phyloP scores from a whole-genome alignment of 2,888 invertebrate species.

The Melinaea menophilus region DNA sequence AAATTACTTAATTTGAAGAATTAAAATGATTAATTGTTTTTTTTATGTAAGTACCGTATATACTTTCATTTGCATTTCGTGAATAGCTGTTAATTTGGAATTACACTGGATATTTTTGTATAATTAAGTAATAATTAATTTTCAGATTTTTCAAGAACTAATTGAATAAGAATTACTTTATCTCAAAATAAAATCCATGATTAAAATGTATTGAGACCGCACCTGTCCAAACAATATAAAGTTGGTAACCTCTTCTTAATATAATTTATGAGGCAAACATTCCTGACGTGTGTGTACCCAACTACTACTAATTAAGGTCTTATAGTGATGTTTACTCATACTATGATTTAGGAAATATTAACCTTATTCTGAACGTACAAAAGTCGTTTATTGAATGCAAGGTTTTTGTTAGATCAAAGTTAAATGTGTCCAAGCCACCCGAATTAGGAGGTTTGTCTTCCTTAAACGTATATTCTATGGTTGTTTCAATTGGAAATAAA shows the following conservation, averaged over 20 bases:
- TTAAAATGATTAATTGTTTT: too few species aligned
- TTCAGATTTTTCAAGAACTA: too few species aligned
- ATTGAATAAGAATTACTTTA: too few species aligned
- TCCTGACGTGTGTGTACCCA: slow-evolving; percentile 26
- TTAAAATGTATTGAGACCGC: not conserved
- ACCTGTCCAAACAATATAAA: slow-evolving; percentile 11
- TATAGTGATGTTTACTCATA: slow-evolving; percentile 17
- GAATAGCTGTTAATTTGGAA: too few species aligned
- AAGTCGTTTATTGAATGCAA: slow-evolving; percentile 7
- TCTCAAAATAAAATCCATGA: too few species aligned
- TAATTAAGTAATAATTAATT: too few species aligned
- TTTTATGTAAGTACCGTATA: too few species aligned
- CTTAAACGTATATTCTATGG: too few species aligned
- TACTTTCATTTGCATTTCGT: too few species aligned
- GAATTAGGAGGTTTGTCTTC: slow-evolving; percentile 1
- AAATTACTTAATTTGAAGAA: too few species aligned
- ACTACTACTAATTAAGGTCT: slow-evolving; percentile 26
- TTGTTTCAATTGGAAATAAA: too few species aligned
- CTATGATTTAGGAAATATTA: slow-evolving; percentile 5
- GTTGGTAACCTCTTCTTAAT: slow-evolving; percentile 14
- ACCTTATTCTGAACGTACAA: not conserved
- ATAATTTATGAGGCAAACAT: slow-evolving; percentile 28
- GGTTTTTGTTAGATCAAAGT: slow-evolving; percentile 11
- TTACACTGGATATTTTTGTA: too few species aligned
- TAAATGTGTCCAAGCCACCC: slow-evolving; percentile 11